These are phyloP conservation scores for Liparis tanakae DNA, from an alignment of 2,797 vertebrate genomes.

Conservation along the genomic window DNA sequence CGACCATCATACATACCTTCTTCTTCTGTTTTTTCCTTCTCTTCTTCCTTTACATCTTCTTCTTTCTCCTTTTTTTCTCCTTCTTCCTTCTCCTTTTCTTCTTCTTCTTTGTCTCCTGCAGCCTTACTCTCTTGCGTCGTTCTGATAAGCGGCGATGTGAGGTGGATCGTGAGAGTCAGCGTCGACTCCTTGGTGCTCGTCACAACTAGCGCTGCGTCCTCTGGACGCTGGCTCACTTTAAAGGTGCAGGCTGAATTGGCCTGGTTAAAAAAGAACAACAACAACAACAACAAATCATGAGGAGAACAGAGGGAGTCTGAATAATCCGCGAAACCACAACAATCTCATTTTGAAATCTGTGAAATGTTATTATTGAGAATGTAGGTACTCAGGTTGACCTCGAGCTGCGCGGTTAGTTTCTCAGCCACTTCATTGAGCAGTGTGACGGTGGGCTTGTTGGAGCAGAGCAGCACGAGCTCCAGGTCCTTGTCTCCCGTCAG, in stretches of 20 bases:
- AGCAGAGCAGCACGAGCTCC: conserved; percentile 93
- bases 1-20: conserved; percentile 57
- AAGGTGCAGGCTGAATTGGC: conserved; percentile 87
- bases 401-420: conserved; percentile 85
- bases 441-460: conserved; percentile 88
- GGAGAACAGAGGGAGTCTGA: neutral
- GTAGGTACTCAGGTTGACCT: conserved; percentile 54
- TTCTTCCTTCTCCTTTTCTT: conserved; percentile 5
- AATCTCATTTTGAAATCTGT: neutral
- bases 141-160: conserved; percentile 93
- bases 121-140: conserved; percentile 75
- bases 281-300: neutral
- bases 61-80: too few species aligned
- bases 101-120: conserved; percentile 22
- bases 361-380: neutral
- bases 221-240: conserved; percentile 84
- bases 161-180: conserved; percentile 88
- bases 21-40: conserved; percentile 56
- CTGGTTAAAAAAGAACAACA: conserved; percentile 47
- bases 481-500: conserved; percentile 93
- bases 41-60: neutral
- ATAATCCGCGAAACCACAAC: neutral
- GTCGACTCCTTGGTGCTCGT: conserved; percentile 87
- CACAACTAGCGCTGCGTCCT: conserved; percentile 88
- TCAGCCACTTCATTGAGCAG: conserved; percentile 90